Base-by-base conservation (phyloP, 2,113 vertebrate species). In the Leptocoma aspasia region DNA sequence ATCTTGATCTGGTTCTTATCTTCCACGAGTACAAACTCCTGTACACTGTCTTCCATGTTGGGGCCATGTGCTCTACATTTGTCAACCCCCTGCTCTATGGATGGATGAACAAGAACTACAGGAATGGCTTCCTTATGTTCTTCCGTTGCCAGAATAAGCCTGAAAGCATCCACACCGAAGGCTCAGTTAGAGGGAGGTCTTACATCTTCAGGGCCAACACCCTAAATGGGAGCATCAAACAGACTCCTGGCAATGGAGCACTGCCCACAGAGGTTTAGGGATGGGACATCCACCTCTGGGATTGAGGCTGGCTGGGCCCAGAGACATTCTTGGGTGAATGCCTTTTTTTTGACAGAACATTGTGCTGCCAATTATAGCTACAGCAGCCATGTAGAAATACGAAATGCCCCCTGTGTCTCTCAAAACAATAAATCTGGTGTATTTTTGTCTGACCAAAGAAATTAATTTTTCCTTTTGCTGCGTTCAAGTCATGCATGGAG, bases 31-130 rank as follows among this genome's bases (percentile, higher is more conserved):
- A 99, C 96, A 99, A 99, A 97, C 98, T 99, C 28, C 98, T 99
- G 64, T 99, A 99, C 92, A 98, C 98, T 1, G 91, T 99, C 66
- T 99, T 99, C 95, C 99, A 99, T 8, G 98, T 99, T 0, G 97
- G 99, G 60, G 99, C 99, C 45, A 99, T 99, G 99, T 99, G 99
- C 89, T 99, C 99, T 15, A 99, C 99, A 2, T 99, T 99, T 87
- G 97, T 98, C 89, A 99, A 99, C 94, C 99, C 99, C 11, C 73
- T 99, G 41, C 98, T 99, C n/a, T 99, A 99, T 0, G 99, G 99
- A 41, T 99, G 99, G 99, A 99, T 99, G 99, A 99, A 99, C 97
- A 99, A 99, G 96, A 99, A 99, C 97, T 99, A 99, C 97, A 97
- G 99, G 85, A 99, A 99, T 0, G 99, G 99, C 57, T 99, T 99